Percentiles rank a stretch among this genome's conserved stretches.
These are phyloP conservation scores for Sinocyclocheilus rhinocerous DNA, from an alignment of 2,113 vertebrate genomes.

Conservation along the genomic window DNA sequence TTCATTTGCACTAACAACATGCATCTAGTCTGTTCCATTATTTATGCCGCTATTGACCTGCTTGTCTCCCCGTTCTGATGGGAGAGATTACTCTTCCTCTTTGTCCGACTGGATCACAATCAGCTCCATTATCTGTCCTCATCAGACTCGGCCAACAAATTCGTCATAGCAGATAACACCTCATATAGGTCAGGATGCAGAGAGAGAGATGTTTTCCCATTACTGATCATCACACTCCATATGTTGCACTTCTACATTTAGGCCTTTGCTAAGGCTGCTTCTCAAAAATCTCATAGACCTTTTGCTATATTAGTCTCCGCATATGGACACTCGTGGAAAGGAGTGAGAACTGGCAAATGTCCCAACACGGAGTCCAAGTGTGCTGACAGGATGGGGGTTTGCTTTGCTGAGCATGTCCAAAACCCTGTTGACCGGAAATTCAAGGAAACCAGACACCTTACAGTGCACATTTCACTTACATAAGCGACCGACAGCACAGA, in stretches of 20 bases:
- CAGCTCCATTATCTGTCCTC: background rate
- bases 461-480: constrained; percentile 54
- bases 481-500: background rate
- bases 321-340: constrained; percentile 69
- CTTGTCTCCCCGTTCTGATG: constrained; percentile 66
- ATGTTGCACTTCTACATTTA: background rate
- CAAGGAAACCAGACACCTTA: constrained; percentile 57
- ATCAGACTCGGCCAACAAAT: constrained; percentile 27
- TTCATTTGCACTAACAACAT: constrained; percentile 50
- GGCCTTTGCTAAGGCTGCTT: constrained; percentile 38
- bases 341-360: constrained; percentile 61
- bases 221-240: background rate
- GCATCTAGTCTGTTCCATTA: constrained; percentile 64
- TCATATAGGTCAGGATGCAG: background rate
- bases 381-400: constrained; percentile 61
- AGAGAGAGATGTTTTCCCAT: constrained; percentile 4
- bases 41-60: constrained; percentile 68
- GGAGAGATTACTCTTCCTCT: constrained; percentile 65
- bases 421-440: constrained; percentile 50
- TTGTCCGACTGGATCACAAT: constrained; percentile 54
- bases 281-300: constrained; percentile 40
- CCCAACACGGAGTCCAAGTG: constrained; percentile 57
- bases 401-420: constrained; percentile 45
- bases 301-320: constrained; percentile 62
- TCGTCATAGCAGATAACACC: constrained; percentile 1